A percentile compares a stretch with the other conserved stretches of the same genome.
These are phyloP conservation scores for Serranus cabrilla DNA, from an alignment of 2,797 vertebrate species.

Conservation along the genomic window DNA sequence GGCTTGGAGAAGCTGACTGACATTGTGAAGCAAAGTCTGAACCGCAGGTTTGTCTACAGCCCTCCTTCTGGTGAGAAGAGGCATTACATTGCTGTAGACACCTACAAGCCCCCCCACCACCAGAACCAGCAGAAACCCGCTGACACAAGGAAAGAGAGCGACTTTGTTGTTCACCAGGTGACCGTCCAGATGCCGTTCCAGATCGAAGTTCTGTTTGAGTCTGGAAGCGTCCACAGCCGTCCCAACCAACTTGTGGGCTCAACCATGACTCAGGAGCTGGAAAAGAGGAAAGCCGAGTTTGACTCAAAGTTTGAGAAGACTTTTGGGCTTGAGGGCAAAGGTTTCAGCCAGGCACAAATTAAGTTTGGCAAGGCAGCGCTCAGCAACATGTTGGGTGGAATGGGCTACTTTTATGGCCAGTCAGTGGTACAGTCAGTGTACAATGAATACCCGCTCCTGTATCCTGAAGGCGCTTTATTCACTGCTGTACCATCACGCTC, in stretches of 20 bases:
- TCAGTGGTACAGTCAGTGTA: conserved; percentile 88
- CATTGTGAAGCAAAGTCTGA: conserved; percentile 90
- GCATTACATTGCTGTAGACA: conserved; percentile 89
- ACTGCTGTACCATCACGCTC: conserved; percentile 96
- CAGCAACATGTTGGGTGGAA: conserved; percentile 93
- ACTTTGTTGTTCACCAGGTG: conserved; percentile 94
- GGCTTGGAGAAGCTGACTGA: conserved; percentile 93
- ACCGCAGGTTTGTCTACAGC: conserved; percentile 87
- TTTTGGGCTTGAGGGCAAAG: conserved; percentile 87
- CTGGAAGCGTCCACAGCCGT: conserved; percentile 86
- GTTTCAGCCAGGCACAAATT: conserved; percentile 81
- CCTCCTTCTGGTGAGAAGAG: conserved; percentile 85
- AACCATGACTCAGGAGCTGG: conserved; percentile 85
- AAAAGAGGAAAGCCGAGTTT: conserved; percentile 81
- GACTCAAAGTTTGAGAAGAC: conserved; percentile 88
- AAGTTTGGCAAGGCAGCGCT: conserved; percentile 91
- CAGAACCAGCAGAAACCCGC: conserved; percentile 79
- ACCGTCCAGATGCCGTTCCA: conserved; percentile 90
- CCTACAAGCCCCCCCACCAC: conserved; percentile 78
- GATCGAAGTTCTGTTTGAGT: conserved; percentile 93
- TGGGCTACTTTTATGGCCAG: conserved; percentile 95
- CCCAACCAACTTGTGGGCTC: conserved; percentile 85
- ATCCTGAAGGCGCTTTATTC: conserved; percentile 86
- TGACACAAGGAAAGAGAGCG: conserved; percentile 74
- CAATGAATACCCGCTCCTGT: conserved; percentile 86